Evolutionary conservation across 2,113 vertebrate species (phyloP).

Genomic region (Terrapene triunguis): DNA sequence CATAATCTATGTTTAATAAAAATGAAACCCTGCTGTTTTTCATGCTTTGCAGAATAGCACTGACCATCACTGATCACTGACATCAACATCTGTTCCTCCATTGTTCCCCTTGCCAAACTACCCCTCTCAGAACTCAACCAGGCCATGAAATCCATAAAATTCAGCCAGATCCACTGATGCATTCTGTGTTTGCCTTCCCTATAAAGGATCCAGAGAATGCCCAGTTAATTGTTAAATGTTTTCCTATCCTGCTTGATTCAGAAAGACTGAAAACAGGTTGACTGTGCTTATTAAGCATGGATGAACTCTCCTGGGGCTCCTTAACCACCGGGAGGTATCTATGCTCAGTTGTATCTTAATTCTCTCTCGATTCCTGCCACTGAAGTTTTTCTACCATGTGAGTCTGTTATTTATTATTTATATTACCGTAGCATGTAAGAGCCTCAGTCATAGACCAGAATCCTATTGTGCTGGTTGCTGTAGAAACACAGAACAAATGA

Average conservation of each 20-base stretch:
- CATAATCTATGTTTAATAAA: conserved; percentile 8
- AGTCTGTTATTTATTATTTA: neutral
- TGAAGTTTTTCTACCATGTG: neutral
- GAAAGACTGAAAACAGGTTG: neutral
- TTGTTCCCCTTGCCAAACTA: neutral
- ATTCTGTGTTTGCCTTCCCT: neutral
- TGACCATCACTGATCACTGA: neutral
- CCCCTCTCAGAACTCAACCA: neutral
- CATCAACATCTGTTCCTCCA: neutral
- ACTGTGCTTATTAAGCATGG: neutral
- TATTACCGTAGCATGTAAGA: neutral
- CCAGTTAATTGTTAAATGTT: neutral
- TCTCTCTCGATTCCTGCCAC: neutral
- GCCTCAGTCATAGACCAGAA: neutral
- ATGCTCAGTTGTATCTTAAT: neutral
- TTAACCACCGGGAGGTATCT: neutral
- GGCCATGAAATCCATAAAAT: neutral
- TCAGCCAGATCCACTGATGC: neutral
- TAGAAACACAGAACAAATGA: neutral
- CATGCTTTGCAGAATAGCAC: neutral
- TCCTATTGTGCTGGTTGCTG: neutral
- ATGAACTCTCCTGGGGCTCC: neutral
- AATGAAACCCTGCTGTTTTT: neutral
- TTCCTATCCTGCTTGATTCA: neutral
- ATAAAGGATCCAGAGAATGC: neutral